A percentile compares a stretch with the other conserved stretches of the same genome.
phyloP scores from a whole-genome alignment of 2,797 vertebrate species.

The Mustela erminea region DNA sequence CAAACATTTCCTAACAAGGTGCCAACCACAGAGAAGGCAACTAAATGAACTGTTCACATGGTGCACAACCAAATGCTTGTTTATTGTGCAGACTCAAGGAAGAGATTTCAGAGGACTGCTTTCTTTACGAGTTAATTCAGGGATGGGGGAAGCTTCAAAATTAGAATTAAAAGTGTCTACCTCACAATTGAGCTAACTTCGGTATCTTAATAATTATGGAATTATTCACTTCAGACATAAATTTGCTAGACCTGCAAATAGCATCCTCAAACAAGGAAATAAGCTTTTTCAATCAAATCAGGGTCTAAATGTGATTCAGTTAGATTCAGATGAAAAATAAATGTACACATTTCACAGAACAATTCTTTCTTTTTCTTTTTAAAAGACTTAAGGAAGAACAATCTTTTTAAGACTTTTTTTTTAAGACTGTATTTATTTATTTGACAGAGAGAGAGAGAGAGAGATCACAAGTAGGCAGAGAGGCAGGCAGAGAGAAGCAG shows the following conservation, averaged over 20 bases:
- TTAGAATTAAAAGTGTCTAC: neutral
- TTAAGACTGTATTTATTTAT: too few species aligned
- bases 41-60: neutral
- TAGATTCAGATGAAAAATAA: neutral
- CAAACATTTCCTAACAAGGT: neutral
- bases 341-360: neutral
- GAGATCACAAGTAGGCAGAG: too few species aligned
- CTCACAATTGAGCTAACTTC: neutral
- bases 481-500: too few species aligned
- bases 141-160: neutral
- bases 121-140: neutral
- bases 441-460: too few species aligned
- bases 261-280: neutral
- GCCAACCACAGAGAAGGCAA: neutral
- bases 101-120: neutral
- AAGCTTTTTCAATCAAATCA: neutral
- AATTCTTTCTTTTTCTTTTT: neutral
- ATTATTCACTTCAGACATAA: neutral
- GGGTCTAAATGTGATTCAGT: neutral
- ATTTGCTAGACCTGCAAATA: neutral
- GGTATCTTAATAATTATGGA: neutral
- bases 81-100: neutral
- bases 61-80: neutral
- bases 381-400: too few species aligned
- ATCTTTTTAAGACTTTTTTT: too few species aligned